phyloP scores from a whole-genome alignment of 2,888 invertebrate genomes.

The Leptinotarsa peninsularis region DNA sequence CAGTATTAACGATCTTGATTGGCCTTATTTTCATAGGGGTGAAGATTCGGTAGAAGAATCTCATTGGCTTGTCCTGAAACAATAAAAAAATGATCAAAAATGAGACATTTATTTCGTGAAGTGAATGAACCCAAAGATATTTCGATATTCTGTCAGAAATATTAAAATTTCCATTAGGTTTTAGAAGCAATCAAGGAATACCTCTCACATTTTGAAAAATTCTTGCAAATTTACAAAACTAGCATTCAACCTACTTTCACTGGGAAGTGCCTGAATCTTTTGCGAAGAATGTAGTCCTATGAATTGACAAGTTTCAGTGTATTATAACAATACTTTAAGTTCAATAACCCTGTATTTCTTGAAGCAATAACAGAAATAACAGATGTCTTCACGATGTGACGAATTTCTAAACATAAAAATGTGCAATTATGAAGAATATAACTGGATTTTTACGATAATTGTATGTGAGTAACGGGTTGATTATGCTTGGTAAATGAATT shows the following conservation, averaged over 20 bases:
- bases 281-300: neutral
- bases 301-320: neutral
- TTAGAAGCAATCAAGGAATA: too few relatives aligned
- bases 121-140: neutral
- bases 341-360: constrained; percentile 22
- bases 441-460: constrained; percentile 13
- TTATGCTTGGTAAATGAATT: neutral
- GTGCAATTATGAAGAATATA: constrained; percentile 23
- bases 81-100: constrained; percentile 36
- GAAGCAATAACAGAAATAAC: constrained; percentile 26
- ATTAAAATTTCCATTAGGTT: neutral
- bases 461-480: constrained; percentile 8
- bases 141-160: neutral
- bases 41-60: constrained; percentile 74
- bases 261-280: neutral
- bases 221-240: neutral
- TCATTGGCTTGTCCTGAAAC: constrained; percentile 73
- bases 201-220: too few relatives aligned
- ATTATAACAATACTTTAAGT: constrained; percentile 3
- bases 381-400: constrained; percentile 19
- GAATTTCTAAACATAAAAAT: constrained; percentile 25
- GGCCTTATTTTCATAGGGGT: constrained; percentile 63
- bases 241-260: neutral
- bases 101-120: constrained; percentile 2
- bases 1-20: constrained; percentile 63